Base-by-base conservation (phyloP, 2,113 vertebrate species). In the Leucopternis melanops region DNA sequence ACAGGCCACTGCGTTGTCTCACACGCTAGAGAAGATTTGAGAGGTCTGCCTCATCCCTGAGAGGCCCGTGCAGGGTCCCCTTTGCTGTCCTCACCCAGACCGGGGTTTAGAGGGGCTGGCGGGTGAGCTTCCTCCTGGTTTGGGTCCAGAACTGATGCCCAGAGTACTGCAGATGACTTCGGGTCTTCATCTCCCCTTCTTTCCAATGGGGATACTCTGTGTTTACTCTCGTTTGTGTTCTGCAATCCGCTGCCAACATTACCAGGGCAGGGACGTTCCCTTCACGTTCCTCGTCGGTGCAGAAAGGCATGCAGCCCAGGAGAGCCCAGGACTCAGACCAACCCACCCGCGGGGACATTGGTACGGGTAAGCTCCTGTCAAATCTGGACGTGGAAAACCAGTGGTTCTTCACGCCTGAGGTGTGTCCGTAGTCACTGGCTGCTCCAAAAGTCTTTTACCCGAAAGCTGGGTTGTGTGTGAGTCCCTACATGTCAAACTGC, bases 1-100 rank as follows among this genome's bases (percentile, higher is more conserved):
- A 95, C 95, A 88, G 96, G 95, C 94, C 93, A 85, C 95, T 91
- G 94, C 36, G 66, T 36, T 90, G 87, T 91, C 92, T 94, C 92
- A 93, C 61, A 19, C 19, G 7, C 81, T 75, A 91, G 84, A 42
- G 85, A 82, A 87, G 90, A 95, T 79, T 58, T 29, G 92, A 95
- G 89, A 92, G 73, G 62, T 52, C 81, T 94, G 95, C 81, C 74
- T 94, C 93, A 75, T 80, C 87, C 49, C 81, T 5, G 66, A 72
- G 96, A 66, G 94, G 93, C 90, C 93, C 86, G 0, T 7, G 79
- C 69, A 71, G 91, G 94, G 92, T 88, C 86, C 85, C 54, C 58
- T 90, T 31, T 49, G 19, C 84, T 88, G 74, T 70, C 88, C 66
- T 84, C 72, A 6, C 47, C 66, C 81, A 65, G 86, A 40, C 45